A percentile compares a stretch with the other conserved stretches of the same genome.
Conservation (phyloP, 2,888 invertebrate genomes). For the Odiellus spinosus region DNA sequence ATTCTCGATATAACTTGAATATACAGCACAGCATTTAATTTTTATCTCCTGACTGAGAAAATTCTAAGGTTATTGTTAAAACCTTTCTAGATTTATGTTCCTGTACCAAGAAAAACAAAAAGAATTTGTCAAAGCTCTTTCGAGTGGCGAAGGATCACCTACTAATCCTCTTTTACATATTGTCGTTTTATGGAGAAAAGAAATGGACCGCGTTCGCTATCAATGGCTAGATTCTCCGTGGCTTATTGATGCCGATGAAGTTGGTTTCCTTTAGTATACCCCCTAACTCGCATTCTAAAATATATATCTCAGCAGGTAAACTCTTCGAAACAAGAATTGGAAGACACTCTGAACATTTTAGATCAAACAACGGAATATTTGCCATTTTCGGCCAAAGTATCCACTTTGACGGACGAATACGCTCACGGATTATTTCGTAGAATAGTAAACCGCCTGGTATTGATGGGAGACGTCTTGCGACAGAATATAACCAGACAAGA, state of each 20-base stretch:
- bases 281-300: no score
- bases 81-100: slow-evolving; percentile 49
- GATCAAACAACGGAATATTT: slow-evolving; percentile 55
- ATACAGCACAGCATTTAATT: no score
- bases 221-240: slow-evolving; percentile 65
- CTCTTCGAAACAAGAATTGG: slow-evolving; percentile 40
- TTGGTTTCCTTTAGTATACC: no score
- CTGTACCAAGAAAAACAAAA: slow-evolving; percentile 64
- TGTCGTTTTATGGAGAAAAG: slow-evolving; percentile 77
- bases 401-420: slow-evolving; percentile 52
- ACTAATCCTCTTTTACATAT: slow-evolving; percentile 53
- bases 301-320: slow-evolving; percentile 19
- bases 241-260: slow-evolving; percentile 30
- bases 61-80: no score
- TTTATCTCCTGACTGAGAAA: no score
- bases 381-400: slow-evolving; percentile 58
- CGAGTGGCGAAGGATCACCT: slow-evolving; percentile 32
- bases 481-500: slow-evolving; percentile 59
- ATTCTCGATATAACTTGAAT: no score
- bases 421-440: slow-evolving; percentile 53
- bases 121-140: slow-evolving; percentile 60
- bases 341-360: slow-evolving; percentile 51
- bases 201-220: slow-evolving; percentile 68
- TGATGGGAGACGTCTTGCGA: slow-evolving; percentile 51
- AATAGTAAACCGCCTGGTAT: slow-evolving; percentile 45